Conservation (phyloP, 2,797 vertebrate species). For the Paedocypris micromegethes region DNA sequence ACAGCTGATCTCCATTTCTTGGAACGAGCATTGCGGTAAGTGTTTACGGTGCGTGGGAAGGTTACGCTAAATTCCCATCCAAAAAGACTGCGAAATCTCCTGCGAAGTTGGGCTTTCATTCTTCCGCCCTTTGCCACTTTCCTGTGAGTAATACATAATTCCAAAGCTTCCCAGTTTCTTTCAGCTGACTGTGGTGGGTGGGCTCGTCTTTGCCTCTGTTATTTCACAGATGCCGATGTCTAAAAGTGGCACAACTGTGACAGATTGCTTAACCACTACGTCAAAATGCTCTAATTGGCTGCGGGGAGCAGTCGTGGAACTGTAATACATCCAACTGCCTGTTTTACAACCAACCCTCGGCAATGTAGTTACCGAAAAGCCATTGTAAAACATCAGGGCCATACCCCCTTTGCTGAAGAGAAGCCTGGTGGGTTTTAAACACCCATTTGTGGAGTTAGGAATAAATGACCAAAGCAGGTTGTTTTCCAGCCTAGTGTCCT, state of each 20-base stretch:
- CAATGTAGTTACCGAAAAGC: slow-evolving; percentile 59
- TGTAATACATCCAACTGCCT: slow-evolving; percentile 55
- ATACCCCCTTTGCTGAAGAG: slow-evolving; percentile 58
- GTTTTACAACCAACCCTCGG: slow-evolving; percentile 52
- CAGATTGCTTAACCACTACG: slow-evolving; percentile 56
- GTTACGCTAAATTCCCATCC: slow-evolving; percentile 51
- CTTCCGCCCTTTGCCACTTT: slow-evolving; percentile 54
- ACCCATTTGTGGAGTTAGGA: slow-evolving; percentile 57
- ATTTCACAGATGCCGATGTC: slow-evolving; percentile 30
- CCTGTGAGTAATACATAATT: slow-evolving; percentile 59
- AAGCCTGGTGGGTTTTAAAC: slow-evolving; percentile 66
- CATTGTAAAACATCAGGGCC: slow-evolving; percentile 62
- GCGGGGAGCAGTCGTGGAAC: slow-evolving; percentile 50
- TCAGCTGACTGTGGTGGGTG: slow-evolving; percentile 37
- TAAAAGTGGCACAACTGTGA: slow-evolving; percentile 46
- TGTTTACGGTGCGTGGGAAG: slow-evolving; percentile 51
- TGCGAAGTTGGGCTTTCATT: slow-evolving; percentile 62
- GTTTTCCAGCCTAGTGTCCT: slow-evolving; percentile 52
- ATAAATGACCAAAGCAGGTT: slow-evolving; percentile 46
- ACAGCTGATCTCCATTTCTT: slow-evolving; percentile 12
- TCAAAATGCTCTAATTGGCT: slow-evolving; percentile 64
- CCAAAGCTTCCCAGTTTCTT: slow-evolving; percentile 48
- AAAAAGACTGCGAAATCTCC: slow-evolving; percentile 46
- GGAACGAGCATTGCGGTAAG: slow-evolving; percentile 49
- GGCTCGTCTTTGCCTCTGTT: slow-evolving; percentile 35